Evolutionary conservation across 64 coral and sea anemone genomes (phyloP), one percentile per base, ranked within the genome.

Genomic region (Trachythela sp.): DNA sequence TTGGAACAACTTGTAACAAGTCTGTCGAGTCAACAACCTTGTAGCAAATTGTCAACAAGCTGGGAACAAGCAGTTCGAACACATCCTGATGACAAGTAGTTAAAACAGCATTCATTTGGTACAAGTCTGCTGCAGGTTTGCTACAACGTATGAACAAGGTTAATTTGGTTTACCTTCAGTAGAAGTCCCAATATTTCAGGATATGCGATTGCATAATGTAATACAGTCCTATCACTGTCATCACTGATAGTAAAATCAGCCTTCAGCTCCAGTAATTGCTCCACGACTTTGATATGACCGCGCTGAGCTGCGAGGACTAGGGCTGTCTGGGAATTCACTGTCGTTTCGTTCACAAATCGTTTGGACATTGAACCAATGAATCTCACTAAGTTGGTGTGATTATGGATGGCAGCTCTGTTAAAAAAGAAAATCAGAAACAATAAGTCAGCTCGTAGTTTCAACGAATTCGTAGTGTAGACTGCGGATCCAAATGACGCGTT

Each of bases 241-340:
- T 80, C 75, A 10, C 9, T 37, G 30, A 36, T 80, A 9, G 26
- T 80, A 18, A 80, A 80, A 22, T 80, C 75, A 37, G 75, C 75
- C 35, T 80, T 80, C 31, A 80, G 30, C 13, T 80, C 37, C 8
- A 80, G 75, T 39, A 80, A 80, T 29, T 80, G 20, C 20, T 80
- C 27, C 33, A 80, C 75, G 20, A 80, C 75, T 36, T 80, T 80
- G 20, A 80, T 35, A 80, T 80, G 75, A 39, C 75, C 75, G 8
- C 37, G 10, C 34, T 80, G 75, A 29, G 37, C 30, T 29, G 75
- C 75, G 15, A 80, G 37, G 33, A 80, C 37, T 36, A 80, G 20
- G 15, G 75, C 14, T 29, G 75, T 37, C 37, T 34, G 75, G 8
- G 31, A 37, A 36, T 80, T 17, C 0, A 9, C 33, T 36, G 75